Evolutionary conservation across 2,888 invertebrate species (phyloP), one percentile per base, ranked within the genome.

Genomic region (Synanthedon vespiformis): DNA sequence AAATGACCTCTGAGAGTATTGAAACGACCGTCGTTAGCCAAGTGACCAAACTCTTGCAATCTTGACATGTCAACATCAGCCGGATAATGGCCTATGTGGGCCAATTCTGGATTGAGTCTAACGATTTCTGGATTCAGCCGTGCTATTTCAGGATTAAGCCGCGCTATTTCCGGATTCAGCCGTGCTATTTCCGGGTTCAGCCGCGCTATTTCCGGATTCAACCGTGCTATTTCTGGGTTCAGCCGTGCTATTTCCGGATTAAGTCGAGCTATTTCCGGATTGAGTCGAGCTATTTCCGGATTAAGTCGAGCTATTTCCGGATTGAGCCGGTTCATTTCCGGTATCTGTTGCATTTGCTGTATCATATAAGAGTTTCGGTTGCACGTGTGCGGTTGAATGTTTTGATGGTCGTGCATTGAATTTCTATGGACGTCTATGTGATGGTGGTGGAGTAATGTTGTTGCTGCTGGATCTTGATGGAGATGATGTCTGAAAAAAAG

Each of bases 1-100:
- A 89, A 61, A 67, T 89, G 71, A 49, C 89, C 78, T 54, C 88
- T 63, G 57, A 88, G 51, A 0, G 86, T 84, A 52, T 72, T 89
- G 62, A 77, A 84, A 54, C 74, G 76, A 51, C 61, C 67, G 49
- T 78, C 77, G 5, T 11, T 3, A 10, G 40, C 47, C 44, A 55
- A n/a, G 53, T 77, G 76, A 2, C 60, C 65, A 64, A 81, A 70
- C 48, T 83, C 80, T 53, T 72, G 71, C 54, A 76, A 50, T 4
- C 72, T 53, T 0, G 70, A 67, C 48, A 79, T 57, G 18, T 78
- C 76, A 22, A 64, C 64, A 50, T 65, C 76, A 8, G 60, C 54
- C 3, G 71, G 70, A 53, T 71, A 74, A 22, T 71, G 70, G 1
- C 60, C 58, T 48, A 65, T 53, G 51, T 62, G 59, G 6, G 51